A percentile compares a stretch with the other conserved stretches of the same genome.
These are phyloP conservation scores for Guaruba guarouba DNA, from an alignment of 2,113 vertebrate genomes.

Conservation along the genomic window DNA sequence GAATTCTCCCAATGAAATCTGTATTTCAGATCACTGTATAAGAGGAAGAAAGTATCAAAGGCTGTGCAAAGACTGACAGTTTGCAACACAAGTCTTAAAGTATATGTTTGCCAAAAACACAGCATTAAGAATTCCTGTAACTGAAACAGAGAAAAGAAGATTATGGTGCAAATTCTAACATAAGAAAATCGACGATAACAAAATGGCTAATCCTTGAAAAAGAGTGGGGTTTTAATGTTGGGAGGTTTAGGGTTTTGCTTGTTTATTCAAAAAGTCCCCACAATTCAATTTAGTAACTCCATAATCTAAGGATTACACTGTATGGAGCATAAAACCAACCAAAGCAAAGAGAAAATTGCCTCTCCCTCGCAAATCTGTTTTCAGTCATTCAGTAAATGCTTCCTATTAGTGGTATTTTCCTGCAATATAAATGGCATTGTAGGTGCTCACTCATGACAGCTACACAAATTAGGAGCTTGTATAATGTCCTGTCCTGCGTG, in stretches of 20 bases:
- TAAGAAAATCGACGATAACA: not conserved
- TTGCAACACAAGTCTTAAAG: not conserved
- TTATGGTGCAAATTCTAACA: not conserved
- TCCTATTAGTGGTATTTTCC: not conserved
- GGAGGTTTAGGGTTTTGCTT: not conserved
- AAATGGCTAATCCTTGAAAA: not conserved
- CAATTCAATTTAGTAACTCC: not conserved
- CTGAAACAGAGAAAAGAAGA: not conserved
- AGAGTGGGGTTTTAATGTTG: not conserved
- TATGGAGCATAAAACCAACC: not conserved
- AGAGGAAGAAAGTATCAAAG: not conserved
- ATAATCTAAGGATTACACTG: not conserved
- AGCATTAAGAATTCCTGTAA: not conserved
- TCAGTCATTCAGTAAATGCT: not conserved
- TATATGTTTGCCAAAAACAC: not conserved
- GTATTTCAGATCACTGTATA: not conserved
- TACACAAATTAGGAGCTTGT: not conserved
- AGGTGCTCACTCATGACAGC: not conserved
- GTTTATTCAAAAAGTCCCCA: not conserved
- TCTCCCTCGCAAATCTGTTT: not conserved
- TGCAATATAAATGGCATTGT: not conserved
- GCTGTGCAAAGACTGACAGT: not conserved
- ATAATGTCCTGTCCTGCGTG: not conserved
- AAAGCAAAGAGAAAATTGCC: not conserved
- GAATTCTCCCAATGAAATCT: not conserved